Evolutionary conservation across 1,140 invertebrate species (phyloP).

Genomic region (Pectinophora gossypiella): DNA sequence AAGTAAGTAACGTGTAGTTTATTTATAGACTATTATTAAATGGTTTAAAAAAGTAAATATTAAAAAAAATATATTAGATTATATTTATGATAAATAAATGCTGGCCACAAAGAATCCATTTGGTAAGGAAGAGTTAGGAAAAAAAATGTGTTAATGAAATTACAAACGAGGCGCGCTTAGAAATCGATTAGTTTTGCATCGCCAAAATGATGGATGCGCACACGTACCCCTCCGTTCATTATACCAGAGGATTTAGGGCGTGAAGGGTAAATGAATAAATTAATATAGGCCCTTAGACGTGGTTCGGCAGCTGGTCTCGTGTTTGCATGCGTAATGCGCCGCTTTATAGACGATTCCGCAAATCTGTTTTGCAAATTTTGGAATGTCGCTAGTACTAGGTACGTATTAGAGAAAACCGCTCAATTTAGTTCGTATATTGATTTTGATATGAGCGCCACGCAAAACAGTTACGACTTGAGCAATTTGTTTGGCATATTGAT

Average conservation of each 20-base stretch:
- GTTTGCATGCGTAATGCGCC: neutral
- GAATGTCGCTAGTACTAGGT: too few species aligned
- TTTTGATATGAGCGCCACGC: too few species aligned
- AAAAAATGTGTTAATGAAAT: conserved; percentile 16
- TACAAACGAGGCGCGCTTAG: conserved; percentile 38
- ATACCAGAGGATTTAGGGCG: conserved; percentile 48
- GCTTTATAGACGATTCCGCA: too few species aligned
- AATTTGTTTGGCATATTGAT: too few species aligned
- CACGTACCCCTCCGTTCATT: conserved; percentile 47
- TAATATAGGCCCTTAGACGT: neutral
- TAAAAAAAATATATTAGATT: too few species aligned
- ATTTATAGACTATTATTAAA: too few species aligned
- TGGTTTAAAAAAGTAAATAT: too few species aligned
- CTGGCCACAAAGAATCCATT: neutral
- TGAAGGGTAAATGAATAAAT: conserved; percentile 53
- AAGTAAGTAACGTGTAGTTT: too few species aligned
- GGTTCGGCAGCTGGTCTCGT: conserved; percentile 47
- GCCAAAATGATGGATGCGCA: conserved; percentile 47
- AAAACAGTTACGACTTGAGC: too few species aligned
- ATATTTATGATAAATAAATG: too few species aligned
- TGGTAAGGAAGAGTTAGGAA: neutral
- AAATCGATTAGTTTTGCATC: conserved; percentile 64
- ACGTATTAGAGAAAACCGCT: too few species aligned
- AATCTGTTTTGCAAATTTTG: neutral
- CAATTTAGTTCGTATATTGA: too few species aligned